Evolutionary conservation across 1,140 invertebrate genomes (phyloP), one percentile per base, ranked within the genome.

Genomic region (Bombus affinis): DNA sequence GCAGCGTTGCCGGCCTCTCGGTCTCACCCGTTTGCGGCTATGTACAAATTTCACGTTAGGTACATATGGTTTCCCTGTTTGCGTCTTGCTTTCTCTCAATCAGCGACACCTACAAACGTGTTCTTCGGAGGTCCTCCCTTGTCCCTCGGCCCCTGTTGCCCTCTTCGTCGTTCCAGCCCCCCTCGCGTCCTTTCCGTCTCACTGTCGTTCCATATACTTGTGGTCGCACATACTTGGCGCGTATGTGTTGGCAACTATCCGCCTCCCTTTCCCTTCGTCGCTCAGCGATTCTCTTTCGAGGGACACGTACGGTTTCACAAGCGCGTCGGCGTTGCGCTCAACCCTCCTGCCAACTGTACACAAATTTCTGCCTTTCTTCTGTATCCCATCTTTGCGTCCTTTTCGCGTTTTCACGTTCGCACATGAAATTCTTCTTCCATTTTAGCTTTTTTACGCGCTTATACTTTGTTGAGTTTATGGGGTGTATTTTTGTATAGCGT

Each of bases 31-130:
- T 83, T 83, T 76, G 81, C 73, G 81, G 73, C 82, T 28, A 79
- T 68, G 75, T 84, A 84, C 82, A 84, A 79, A 84, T 84, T 84
- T 84, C 82, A 37, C 82, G 82, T 79, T 79, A 79, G 75, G 44
- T 78, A 79, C 75, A 84, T 84, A 84, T 53, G 82, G 82, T 84
- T 83, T 84, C 82, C 76, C 82, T 79, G 66, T 79, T 47, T 37
- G 22, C 39, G 66, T 79, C 75, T 84, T 68, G 75, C 82, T 79
- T 37, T 37, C 82, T 44, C 82, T 25, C 10, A 8, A 3, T n/a
- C 73, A 62, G 62, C 75, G 22, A 71, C 82, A 84, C 75, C 82
- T 79, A 84, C 82, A 9, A 37, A 15, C 72, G 25, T 62, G 47
- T 84, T 79, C 75, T 71, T 79, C 75, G 82, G 0, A 8, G 18